Percentiles rank a stretch among this genome's conserved stretches.
Evolutionary conservation across 2,888 invertebrate species (phyloP).

Genomic region (Hipparchia sbordonii): DNA sequence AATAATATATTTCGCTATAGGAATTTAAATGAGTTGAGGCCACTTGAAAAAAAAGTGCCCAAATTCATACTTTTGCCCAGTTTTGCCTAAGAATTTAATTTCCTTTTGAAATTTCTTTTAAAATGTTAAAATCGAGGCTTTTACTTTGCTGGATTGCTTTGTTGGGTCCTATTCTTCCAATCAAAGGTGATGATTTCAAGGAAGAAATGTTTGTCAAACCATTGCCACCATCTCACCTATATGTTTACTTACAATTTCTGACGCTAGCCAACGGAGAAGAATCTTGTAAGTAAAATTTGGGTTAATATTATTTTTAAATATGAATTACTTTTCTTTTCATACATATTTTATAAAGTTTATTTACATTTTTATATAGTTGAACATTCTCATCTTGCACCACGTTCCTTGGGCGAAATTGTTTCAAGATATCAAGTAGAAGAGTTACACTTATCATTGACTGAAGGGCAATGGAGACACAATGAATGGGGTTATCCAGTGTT

Average conservation of each 20-base stretch:
- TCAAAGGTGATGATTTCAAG: conserved; percentile 86
- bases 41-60: background rate
- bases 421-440: conserved; percentile 93
- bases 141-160: conserved; percentile 36
- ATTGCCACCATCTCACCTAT: conserved; percentile 91
- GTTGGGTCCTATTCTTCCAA: conserved; percentile 40
- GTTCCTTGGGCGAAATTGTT: conserved; percentile 94
- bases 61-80: background rate
- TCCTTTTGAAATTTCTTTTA: background rate
- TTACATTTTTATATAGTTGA: conserved; percentile 82
- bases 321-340: background rate
- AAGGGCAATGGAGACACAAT: conserved; percentile 96
- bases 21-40: too few relatives aligned
- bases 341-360: background rate
- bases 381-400: conserved; percentile 94
- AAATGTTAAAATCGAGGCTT: conserved; percentile 26
- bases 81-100: background rate
- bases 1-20: too few relatives aligned
- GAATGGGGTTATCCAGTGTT: conserved; percentile 97
- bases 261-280: conserved; percentile 87
- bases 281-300: conserved; percentile 80
- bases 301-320: background rate
- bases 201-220: conserved; percentile 96
- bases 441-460: conserved; percentile 94
- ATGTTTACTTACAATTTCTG: conserved; percentile 95